These are phyloP conservation scores for Uropetala carovei DNA, from an alignment of 2,888 invertebrate genomes.

Conservation along the genomic window DNA sequence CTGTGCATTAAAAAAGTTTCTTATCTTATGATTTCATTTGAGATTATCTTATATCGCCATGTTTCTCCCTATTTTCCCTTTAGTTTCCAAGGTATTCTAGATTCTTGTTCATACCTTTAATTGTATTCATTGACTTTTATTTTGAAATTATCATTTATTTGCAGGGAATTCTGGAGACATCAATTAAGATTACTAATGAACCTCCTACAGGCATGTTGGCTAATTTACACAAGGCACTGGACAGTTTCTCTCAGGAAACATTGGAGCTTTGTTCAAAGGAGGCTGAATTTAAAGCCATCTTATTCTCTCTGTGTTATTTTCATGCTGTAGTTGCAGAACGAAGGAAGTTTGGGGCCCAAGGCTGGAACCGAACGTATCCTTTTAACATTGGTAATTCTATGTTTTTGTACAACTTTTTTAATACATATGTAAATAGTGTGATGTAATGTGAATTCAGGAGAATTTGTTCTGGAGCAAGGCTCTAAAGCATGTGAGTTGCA, in stretches of 20 bases:
- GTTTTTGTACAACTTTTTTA: not conserved
- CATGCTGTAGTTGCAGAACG: conserved; percentile 96
- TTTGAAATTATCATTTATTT: not conserved
- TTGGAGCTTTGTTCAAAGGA: conserved; percentile 95
- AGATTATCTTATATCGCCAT: too few species aligned
- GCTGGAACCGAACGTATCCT: conserved; percentile 88
- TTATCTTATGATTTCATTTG: too few species aligned
- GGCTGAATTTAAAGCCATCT: conserved; percentile 92
- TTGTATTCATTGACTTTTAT: not conserved
- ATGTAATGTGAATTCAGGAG: too few species aligned
- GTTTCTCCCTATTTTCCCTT: too few species aligned
- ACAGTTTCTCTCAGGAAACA: conserved; percentile 94
- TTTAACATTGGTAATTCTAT: conserved; percentile 76
- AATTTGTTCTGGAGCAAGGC: too few species aligned
- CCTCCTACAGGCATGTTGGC: conserved; percentile 97
- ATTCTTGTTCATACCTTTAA: too few species aligned
- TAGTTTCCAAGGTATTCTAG: too few species aligned
- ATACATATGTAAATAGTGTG: too few species aligned
- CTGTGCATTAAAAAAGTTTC: too few species aligned
- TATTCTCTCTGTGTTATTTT: conserved; percentile 95
- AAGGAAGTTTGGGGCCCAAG: conserved; percentile 95
- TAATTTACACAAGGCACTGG: conserved; percentile 94
- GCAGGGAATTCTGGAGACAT: conserved; percentile 93
- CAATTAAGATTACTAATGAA: conserved; percentile 97
- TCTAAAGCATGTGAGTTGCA: too few species aligned